A percentile compares a stretch with the other conserved stretches of the same genome.
These are phyloP conservation scores for Sycophaga agraensis DNA, from an alignment of 1,140 invertebrate species.

Conservation along the genomic window DNA sequence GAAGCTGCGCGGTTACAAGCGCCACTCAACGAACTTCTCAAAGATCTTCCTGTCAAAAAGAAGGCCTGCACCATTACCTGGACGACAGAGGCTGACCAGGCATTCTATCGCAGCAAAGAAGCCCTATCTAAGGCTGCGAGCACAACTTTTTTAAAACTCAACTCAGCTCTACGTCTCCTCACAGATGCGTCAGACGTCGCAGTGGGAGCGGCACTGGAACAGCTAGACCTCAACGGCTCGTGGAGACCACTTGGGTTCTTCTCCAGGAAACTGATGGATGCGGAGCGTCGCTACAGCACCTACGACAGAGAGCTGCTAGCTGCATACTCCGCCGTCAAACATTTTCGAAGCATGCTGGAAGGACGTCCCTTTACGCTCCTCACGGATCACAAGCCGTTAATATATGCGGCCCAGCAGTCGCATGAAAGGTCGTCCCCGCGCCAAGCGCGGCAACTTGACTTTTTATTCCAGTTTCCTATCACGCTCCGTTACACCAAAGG, in stretches of 20 bases:
- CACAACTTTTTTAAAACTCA: neutral
- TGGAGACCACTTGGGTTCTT: neutral
- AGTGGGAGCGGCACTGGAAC: neutral
- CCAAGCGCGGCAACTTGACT: neutral
- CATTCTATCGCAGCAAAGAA: neutral
- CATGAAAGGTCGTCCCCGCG: neutral
- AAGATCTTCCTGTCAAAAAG: neutral
- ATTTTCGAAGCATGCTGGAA: too few relatives aligned
- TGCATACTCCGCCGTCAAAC: too few relatives aligned
- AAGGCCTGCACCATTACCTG: neutral
- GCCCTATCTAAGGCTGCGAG: neutral
- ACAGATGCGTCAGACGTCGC: neutral
- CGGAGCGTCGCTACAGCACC: neutral
- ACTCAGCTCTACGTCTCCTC: neutral
- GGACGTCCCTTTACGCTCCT: too few relatives aligned
- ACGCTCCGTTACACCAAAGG: neutral
- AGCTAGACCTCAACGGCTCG: neutral
- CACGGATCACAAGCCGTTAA: too few relatives aligned
- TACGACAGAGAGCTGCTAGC: neutral
- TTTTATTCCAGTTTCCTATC: neutral
- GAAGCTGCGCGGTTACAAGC: neutral
- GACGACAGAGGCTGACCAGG: neutral
- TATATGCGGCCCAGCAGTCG: neutral
- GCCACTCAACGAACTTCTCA: neutral
- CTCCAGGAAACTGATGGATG: neutral